Conservation (phyloP, 1,140 invertebrate genomes). For the Polypedilum pembai region DNA sequence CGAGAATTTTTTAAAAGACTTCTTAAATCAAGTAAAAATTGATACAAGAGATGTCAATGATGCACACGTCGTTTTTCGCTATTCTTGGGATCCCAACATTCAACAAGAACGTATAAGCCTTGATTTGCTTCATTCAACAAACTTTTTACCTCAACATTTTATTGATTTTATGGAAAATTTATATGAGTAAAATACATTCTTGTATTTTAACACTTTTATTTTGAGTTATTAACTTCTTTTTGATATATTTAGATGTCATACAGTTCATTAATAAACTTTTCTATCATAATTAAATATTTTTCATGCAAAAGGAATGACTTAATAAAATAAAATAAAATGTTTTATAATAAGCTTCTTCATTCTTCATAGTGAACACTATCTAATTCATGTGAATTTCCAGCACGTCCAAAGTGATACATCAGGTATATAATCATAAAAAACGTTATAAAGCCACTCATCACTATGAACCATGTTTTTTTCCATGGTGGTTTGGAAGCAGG, state of each 20-base stretch:
- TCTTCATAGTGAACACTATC: background rate
- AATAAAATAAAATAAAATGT: background rate
- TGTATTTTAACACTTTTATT: background rate
- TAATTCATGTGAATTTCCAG: slow-evolving; percentile 33
- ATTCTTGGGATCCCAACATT: background rate
- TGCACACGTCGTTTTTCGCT: background rate
- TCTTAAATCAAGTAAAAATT: background rate
- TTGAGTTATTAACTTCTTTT: background rate
- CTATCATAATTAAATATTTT: background rate
- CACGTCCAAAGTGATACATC: slow-evolving; percentile 40
- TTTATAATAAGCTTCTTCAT: background rate
- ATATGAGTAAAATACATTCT: background rate
- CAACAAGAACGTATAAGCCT: background rate
- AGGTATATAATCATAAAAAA: slow-evolving; percentile 41
- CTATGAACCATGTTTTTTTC: slow-evolving; percentile 42
- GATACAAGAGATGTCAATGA: background rate
- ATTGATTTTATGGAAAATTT: background rate
- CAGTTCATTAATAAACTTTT: background rate
- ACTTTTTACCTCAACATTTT: background rate
- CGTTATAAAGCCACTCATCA: slow-evolving; percentile 37
- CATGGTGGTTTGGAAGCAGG: slow-evolving; percentile 43
- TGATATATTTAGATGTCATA: background rate
- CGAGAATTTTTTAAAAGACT: background rate
- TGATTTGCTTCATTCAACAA: background rate
- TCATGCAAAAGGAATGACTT: slow-evolving; percentile 3